Percentiles rank a stretch among this genome's conserved stretches.
Evolutionary conservation across 2,797 vertebrate species (phyloP).

Genomic region (Megaceryle alcyon): DNA sequence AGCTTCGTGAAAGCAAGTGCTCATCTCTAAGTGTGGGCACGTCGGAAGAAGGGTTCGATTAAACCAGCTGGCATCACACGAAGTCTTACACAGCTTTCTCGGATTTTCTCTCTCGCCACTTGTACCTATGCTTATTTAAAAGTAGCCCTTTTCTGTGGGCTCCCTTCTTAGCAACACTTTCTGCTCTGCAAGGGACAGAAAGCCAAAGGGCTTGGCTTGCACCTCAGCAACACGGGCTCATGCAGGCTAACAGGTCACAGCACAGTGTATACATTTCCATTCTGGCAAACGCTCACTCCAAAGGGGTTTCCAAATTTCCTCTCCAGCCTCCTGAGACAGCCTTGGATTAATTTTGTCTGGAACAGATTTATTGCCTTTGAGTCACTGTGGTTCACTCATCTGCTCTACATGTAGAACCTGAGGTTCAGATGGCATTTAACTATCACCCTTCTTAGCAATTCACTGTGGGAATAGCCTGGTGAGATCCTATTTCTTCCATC

Average conservation of each 20-base stretch:
- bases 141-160: background rate
- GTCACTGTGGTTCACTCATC: conserved; percentile 30
- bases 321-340: conserved; percentile 13
- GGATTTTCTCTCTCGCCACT: background rate
- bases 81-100: background rate
- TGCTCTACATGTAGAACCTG: conserved; percentile 19
- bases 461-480: background rate
- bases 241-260: background rate
- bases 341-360: conserved; percentile 63
- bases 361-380: conserved; percentile 37
- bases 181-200: background rate
- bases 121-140: background rate
- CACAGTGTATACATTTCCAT: background rate
- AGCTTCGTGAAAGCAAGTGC: background rate
- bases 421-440: conserved; percentile 35
- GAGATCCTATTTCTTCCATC: background rate
- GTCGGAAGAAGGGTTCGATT: background rate
- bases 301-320: conserved; percentile 58
- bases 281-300: conserved; percentile 25
- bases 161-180: background rate
- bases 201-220: background rate
- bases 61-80: background rate
- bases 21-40: background rate
- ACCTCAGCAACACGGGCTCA: background rate
- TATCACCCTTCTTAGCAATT: conserved; percentile 15